Conservation (phyloP, 2,797 vertebrate genomes). For the Fistularia commersonii region DNA sequence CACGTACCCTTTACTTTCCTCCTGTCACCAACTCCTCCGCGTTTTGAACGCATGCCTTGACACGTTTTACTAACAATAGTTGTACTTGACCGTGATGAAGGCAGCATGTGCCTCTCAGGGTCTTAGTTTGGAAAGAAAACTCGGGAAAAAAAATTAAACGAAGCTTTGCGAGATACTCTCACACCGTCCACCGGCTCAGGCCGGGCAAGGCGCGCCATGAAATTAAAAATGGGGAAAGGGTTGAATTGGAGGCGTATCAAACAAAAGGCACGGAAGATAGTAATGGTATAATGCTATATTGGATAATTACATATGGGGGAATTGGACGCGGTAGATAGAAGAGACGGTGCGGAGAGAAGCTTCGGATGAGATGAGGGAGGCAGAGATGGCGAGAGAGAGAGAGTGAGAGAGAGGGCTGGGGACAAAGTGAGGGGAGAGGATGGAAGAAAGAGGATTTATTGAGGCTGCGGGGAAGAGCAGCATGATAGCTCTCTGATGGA, state of each 20-base stretch:
- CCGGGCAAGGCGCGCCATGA: slow-evolving; percentile 9
- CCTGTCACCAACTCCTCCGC: too few species aligned
- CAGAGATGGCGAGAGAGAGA: neutral
- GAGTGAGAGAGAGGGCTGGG: slow-evolving; percentile 1
- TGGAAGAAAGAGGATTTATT: slow-evolving; percentile 64
- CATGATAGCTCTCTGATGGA: slow-evolving; percentile 62
- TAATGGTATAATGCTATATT: slow-evolving; percentile 29
- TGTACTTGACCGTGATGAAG: slow-evolving; percentile 13
- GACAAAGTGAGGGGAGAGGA: slow-evolving; percentile 25
- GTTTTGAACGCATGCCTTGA: neutral
- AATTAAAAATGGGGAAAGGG: slow-evolving; percentile 14
- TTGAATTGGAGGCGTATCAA: slow-evolving; percentile 6
- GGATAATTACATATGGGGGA: slow-evolving; percentile 36
- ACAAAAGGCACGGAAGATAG: slow-evolving; percentile 14
- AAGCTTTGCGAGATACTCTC: slow-evolving; percentile 1
- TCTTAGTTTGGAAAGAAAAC: slow-evolving; percentile 3
- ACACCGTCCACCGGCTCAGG: slow-evolving; percentile 1
- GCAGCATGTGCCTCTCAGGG: slow-evolving; percentile 7
- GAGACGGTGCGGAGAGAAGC: slow-evolving; percentile 8
- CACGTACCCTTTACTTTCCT: too few species aligned
- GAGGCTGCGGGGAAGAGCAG: slow-evolving; percentile 63
- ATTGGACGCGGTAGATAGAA: slow-evolving; percentile 25
- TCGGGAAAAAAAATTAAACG: slow-evolving; percentile 7
- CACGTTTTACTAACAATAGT: too few species aligned
- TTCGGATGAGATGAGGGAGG: slow-evolving; percentile 20